A percentile compares a stretch with the other conserved stretches of the same genome.
These are phyloP conservation scores for Tiliacea citrago DNA, from an alignment of 2,888 invertebrate species.

Conservation along the genomic window DNA sequence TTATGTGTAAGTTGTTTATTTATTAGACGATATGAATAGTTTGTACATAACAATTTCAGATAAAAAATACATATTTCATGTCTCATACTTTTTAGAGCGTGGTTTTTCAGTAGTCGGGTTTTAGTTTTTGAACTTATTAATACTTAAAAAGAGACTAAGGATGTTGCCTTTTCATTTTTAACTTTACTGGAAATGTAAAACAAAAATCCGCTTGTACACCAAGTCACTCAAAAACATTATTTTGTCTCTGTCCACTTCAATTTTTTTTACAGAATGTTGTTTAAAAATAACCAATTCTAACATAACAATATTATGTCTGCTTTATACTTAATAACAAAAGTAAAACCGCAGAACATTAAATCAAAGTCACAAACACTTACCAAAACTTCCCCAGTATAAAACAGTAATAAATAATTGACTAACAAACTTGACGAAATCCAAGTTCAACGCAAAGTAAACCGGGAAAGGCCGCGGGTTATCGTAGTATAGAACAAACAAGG, in stretches of 20 bases:
- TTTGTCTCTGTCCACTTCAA: neutral
- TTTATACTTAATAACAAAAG: neutral
- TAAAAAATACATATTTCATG: no score
- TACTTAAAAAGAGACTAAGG: neutral
- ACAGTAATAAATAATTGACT: constrained; percentile 13
- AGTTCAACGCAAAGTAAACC: constrained; percentile 7
- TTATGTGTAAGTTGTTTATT: no score
- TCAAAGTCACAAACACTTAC: neutral
- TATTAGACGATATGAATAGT: no score
- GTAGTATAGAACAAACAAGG: constrained; percentile 50
- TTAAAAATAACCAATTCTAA: neutral
- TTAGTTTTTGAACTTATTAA: neutral
- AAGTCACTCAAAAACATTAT: neutral
- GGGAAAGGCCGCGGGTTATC: constrained; percentile 13
- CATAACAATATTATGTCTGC: neutral
- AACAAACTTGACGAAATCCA: constrained; percentile 28
- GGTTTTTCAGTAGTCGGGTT: no score
- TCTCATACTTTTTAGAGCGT: no score
- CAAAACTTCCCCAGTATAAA: neutral
- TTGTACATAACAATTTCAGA: no score
- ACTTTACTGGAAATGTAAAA: neutral
- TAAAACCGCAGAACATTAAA: neutral
- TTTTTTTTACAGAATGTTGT: neutral
- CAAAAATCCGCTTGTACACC: no score
- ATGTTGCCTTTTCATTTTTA: neutral